A percentile compares a stretch with the other conserved stretches of the same genome.
phyloP scores from a whole-genome alignment of 53 echinoderm and acorn worm species.

The Paracentrotus lividus region DNA sequence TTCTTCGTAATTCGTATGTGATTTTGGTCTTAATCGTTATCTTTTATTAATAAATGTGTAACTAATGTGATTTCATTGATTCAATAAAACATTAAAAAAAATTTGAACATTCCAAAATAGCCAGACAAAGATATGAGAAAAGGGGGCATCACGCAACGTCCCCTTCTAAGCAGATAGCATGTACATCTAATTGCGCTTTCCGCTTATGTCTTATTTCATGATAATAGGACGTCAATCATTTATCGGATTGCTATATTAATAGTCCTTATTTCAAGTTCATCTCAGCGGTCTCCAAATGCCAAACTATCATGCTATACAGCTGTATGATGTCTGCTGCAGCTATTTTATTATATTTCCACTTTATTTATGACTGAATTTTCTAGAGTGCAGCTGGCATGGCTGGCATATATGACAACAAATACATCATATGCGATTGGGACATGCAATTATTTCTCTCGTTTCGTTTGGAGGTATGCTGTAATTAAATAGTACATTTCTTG shows the following conservation, averaged over 20 bases:
- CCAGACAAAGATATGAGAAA: neutral
- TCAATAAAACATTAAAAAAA: no score
- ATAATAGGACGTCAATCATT: conserved; percentile 53
- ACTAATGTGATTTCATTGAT: no score
- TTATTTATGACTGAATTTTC: neutral
- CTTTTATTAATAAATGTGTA: no score
- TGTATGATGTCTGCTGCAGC: conserved; percentile 22
- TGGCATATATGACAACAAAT: neutral
- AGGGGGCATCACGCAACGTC: neutral
- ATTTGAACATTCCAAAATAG: no score
- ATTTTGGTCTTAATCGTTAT: no score
- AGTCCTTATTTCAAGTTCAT: conserved; percentile 41
- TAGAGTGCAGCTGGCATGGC: neutral
- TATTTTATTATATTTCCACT: neutral
- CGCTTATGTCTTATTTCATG: conserved; percentile 49
- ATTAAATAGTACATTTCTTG: no score
- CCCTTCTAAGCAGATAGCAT: neutral
- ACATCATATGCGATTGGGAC: neutral
- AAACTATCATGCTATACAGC: conserved; percentile 7
- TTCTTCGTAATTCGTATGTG: no score
- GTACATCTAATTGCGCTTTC: conserved; percentile 50
- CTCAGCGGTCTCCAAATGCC: conserved; percentile 25
- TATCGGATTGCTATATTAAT: conserved; percentile 38
- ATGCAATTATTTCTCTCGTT: neutral
- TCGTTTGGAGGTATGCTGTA: no score